Percentiles rank a stretch among this genome's conserved stretches.
phyloP scores from a whole-genome alignment of 2,888 invertebrate species.

The Dynastes grantii region DNA sequence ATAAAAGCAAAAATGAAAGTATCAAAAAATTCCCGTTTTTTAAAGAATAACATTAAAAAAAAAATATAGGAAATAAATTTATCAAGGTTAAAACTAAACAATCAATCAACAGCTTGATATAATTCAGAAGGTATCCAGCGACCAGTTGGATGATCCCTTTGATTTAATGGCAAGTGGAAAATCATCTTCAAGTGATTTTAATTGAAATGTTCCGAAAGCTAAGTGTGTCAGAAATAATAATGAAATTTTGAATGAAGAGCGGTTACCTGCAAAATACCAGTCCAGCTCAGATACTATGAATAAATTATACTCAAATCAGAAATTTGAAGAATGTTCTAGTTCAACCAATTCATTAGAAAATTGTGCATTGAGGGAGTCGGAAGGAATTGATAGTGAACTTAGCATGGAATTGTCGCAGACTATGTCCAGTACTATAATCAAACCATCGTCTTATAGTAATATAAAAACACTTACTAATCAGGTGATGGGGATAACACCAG shows the following conservation, averaged over 20 bases:
- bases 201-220: slow-evolving; percentile 3
- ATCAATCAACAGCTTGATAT: neutral
- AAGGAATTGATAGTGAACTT: slow-evolving; percentile 5
- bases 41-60: slow-evolving; percentile 44
- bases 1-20: slow-evolving; percentile 19
- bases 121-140: neutral
- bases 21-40: slow-evolving; percentile 39
- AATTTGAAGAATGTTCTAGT: slow-evolving; percentile 45
- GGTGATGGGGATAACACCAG: neutral
- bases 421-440: neutral
- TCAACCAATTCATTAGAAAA: slow-evolving; percentile 44
- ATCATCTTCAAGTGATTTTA: neutral
- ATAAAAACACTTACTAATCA: neutral
- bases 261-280: neutral
- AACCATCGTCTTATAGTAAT: neutral
- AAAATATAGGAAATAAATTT: neutral
- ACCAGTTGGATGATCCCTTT: neutral
- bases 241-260: neutral
- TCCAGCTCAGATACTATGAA: slow-evolving; percentile 38
- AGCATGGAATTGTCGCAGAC: slow-evolving; percentile 1
- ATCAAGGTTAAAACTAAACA: slow-evolving; percentile 9
- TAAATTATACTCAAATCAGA: slow-evolving; percentile 48
- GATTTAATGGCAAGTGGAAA: neutral
- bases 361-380: neutral
- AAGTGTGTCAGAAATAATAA: neutral